Evolutionary conservation across 2,888 invertebrate genomes (phyloP), one percentile per base, ranked within the genome.

Genomic region (Iphiclides podalirius): DNA sequence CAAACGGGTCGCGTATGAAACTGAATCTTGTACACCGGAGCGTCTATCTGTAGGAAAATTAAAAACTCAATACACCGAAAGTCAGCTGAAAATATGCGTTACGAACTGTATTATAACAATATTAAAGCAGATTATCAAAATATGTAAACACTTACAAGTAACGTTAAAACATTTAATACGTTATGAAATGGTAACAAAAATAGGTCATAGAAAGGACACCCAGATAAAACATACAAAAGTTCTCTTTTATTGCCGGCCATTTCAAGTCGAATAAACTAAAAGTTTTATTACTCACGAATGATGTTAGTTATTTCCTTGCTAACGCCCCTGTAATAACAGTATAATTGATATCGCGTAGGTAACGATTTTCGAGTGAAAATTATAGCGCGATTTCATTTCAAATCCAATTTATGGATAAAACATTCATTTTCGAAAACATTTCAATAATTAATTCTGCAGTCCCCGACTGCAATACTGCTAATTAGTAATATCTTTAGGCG

Each of bases 11-110:
- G 62, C 66, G 28, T 28, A 31, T 70, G 69, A 67, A 69, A 70
- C 66, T 65, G 67, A 63, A 65, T 66, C 63, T 65, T 69, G 68
- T 71, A 68, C 72, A 64, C 67, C 61, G 66, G 69, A 72, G 72
- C 64, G 69, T 70, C 69, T 70, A 65, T 67, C 72, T 69, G 68
- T 75, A 73, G 70, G 67, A 73, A 77, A 79, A 83, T 82, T 82
- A 82, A 81, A 49, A 15, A 15, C 26, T 7, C 13, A 38, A 38
- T 34, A 39, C 6, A 13, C 1, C 11, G 20, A 15, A 3, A n/a
- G 70, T 16, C 4, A 6, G n/a, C n/a, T 1, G 8, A 11, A 38
- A 16, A 36, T 34, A 20, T 13, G 34, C 31, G 11, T 11, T 11
- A 31, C n/a, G n/a, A 4, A n/a, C 31, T n/a, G 6, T 12, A n/a